Evolutionary conservation across 2,797 vertebrate genomes (phyloP).

Genomic region (Sorex maritimensis): DNA sequence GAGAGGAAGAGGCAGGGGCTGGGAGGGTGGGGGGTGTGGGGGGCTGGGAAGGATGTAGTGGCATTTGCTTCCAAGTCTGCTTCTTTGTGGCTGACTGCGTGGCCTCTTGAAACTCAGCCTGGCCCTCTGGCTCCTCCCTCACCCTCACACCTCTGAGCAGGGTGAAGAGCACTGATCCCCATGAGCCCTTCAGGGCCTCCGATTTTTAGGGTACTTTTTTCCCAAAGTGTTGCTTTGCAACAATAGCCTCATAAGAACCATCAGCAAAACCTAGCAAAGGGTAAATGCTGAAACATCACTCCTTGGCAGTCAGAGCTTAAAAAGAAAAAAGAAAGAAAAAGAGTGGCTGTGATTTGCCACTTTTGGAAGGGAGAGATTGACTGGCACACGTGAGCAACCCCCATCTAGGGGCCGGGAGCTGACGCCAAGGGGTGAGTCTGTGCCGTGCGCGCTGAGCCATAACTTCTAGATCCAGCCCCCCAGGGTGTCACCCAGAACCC

Average conservation of each 20-base stretch:
- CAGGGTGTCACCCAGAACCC: too few relatives aligned
- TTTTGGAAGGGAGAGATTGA: not conserved
- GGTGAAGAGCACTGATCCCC: not conserved
- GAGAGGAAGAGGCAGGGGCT: not conserved
- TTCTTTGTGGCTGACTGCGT: not conserved
- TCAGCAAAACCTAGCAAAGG: not conserved
- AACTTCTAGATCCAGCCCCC: too few relatives aligned
- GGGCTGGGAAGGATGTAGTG: accelerated
- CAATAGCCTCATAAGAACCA: not conserved
- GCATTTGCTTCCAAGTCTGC: not conserved
- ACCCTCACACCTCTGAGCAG: not conserved
- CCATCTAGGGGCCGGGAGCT: not conserved
- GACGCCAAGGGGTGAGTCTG: too few relatives aligned
- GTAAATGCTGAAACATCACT: not conserved
- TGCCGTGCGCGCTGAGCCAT: too few relatives aligned
- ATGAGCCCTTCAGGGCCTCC: not conserved
- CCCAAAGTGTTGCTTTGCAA: too few relatives aligned
- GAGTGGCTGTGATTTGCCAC: not conserved
- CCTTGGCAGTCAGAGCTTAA: not conserved
- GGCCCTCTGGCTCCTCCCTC: not conserved
- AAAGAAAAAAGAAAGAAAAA: conserved; percentile 27
- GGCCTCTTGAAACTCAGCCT: not conserved
- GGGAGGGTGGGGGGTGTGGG: accelerated
- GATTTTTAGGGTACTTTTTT: not conserved
- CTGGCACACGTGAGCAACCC: not conserved